Evolutionary conservation across 2,113 vertebrate species (phyloP).

Genomic region (Taurulus bubalis): DNA sequence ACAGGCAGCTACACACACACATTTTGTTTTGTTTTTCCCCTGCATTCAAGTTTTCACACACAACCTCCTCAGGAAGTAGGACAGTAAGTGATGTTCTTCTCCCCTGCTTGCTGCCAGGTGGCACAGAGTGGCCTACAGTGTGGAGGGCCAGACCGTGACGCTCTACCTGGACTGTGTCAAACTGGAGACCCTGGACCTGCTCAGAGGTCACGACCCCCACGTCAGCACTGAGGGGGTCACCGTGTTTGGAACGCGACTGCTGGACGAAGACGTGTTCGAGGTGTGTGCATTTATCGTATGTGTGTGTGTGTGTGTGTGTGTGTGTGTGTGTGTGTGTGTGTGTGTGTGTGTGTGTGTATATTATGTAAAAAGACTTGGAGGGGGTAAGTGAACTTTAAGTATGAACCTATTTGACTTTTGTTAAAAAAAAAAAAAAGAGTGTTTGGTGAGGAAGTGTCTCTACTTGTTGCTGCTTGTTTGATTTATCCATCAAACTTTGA

Average conservation of each 20-base stretch:
- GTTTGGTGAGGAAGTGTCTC: constrained; percentile 18
- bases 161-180: constrained; percentile 93
- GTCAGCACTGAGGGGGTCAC: constrained; percentile 93
- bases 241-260: constrained; percentile 94
- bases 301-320: constrained; percentile 63
- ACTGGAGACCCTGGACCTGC: constrained; percentile 87
- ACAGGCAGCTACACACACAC: not conserved
- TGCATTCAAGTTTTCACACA: not conserved
- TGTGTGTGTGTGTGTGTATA: not conserved
- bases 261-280: constrained; percentile 97
- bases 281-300: constrained; percentile 52
- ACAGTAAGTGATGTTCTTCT: not conserved
- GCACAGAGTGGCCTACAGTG: constrained; percentile 94
- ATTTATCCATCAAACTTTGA: constrained; percentile 33
- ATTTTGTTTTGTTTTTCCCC: not conserved
- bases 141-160: constrained; percentile 91
- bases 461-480: constrained; percentile 45
- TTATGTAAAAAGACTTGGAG: not conserved
- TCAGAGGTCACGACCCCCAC: constrained; percentile 86
- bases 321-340: constrained; percentile 52
- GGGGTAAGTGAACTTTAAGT: not conserved
- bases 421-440: not conserved
- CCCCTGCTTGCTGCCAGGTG: constrained; percentile 83
- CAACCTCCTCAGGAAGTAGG: not conserved
- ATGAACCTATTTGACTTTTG: not conserved